phyloP scores from a whole-genome alignment of 2,888 invertebrate genomes.

The Eupelmus urozonus region DNA sequence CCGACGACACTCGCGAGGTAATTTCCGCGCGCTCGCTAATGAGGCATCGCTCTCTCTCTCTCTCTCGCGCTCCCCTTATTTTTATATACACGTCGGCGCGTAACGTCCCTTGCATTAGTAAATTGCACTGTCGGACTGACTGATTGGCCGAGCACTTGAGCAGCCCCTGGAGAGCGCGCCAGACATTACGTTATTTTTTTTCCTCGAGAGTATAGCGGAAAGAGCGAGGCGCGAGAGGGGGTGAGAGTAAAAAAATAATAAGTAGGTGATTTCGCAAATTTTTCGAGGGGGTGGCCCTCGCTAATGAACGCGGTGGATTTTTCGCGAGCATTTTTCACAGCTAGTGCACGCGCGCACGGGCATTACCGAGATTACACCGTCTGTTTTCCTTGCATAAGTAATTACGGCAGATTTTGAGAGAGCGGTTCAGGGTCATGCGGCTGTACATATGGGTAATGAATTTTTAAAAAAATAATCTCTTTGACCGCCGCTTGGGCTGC shows the following conservation, averaged over 20 bases:
- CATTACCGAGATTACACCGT: constrained; percentile 45
- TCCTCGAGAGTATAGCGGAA: background rate
- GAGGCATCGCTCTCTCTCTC: constrained; percentile 28
- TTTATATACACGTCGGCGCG: background rate
- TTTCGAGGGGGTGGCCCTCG: too few species aligned
- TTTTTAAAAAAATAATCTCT: background rate
- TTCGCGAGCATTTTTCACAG: background rate
- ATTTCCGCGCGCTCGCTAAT: constrained; percentile 43
- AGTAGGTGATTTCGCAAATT: constrained; percentile 22
- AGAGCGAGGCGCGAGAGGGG: too few species aligned
- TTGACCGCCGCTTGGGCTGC: too few species aligned
- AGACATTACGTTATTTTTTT: constrained; percentile 5
- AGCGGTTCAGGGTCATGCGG: background rate
- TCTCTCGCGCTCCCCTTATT: background rate
- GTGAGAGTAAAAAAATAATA: constrained; percentile 32
- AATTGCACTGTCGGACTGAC: constrained; percentile 64
- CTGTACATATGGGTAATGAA: too few species aligned
- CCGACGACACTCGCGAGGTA: constrained; percentile 29
- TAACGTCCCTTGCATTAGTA: constrained; percentile 64
- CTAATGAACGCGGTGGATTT: too few species aligned
- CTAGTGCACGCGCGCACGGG: background rate
- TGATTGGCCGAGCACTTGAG: constrained; percentile 60
- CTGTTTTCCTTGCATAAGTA: background rate
- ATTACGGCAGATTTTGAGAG: constrained; percentile 18
- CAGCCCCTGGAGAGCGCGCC: constrained; percentile 18